phyloP scores from a whole-genome alignment of 2,888 invertebrate genomes.

The Callimorpha dominula region DNA sequence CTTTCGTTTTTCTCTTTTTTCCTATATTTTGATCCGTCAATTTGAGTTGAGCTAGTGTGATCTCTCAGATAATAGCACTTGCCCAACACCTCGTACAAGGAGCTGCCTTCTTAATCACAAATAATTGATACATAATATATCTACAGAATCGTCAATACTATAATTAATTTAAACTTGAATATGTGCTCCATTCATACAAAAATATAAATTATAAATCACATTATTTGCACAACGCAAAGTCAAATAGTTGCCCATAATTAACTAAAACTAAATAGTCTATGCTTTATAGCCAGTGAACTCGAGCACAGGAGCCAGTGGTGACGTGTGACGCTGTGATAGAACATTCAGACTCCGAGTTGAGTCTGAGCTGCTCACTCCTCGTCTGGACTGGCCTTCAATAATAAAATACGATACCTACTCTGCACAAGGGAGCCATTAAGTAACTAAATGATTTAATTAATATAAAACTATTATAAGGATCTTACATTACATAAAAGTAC shows the following conservation, averaged over 20 bases:
- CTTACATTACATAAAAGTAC: too few relatives aligned
- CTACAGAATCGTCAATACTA: neutral
- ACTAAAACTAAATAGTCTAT: slow-evolving; percentile 6
- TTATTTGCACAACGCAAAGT: slow-evolving; percentile 42
- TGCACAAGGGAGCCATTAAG: neutral
- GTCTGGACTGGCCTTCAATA: slow-evolving; percentile 42
- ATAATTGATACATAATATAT: neutral
- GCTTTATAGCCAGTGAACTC: neutral
- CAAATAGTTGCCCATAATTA: slow-evolving; percentile 30
- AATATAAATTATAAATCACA: slow-evolving; percentile 35
- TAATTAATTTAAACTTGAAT: neutral
- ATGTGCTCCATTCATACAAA: slow-evolving; percentile 3
- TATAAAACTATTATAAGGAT: neutral
- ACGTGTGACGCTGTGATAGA: too few relatives aligned
- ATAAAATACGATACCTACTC: neutral
- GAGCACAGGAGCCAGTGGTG: neutral
- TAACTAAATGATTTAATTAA: too few relatives aligned
- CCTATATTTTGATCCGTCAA: neutral
- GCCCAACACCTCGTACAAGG: neutral
- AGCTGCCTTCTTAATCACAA: neutral
- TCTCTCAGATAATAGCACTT: neutral
- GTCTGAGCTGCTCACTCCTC: neutral
- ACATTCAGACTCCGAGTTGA: neutral
- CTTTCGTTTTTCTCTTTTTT: neutral
- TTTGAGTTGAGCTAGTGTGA: neutral